A percentile compares a stretch with the other conserved stretches of the same genome.
These are phyloP conservation scores for Colostygia pectinataria DNA, from an alignment of 2,888 invertebrate species.

Conservation along the genomic window DNA sequence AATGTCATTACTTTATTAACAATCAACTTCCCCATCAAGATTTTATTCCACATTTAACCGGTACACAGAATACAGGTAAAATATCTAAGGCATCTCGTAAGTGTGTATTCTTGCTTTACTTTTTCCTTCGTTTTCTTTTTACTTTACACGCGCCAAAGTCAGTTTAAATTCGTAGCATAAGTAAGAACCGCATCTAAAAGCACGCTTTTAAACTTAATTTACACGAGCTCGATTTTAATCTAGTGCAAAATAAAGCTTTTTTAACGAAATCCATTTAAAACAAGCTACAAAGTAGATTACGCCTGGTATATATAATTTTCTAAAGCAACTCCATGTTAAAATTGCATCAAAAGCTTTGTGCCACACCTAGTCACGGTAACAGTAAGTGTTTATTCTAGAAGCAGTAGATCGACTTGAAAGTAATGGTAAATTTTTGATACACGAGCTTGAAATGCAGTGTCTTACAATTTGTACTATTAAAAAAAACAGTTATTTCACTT, in stretches of 20 bases:
- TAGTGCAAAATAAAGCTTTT: conserved; percentile 35
- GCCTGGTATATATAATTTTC: conserved; percentile 40
- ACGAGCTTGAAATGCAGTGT: no score
- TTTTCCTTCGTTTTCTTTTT: neutral
- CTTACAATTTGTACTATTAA: no score
- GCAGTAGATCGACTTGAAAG: neutral
- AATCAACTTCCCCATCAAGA: no score
- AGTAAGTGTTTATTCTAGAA: neutral
- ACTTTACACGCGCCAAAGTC: neutral
- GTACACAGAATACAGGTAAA: no score
- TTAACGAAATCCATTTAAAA: conserved; percentile 35
- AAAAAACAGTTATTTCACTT: no score
- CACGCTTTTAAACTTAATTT: conserved; percentile 33
- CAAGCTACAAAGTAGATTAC: conserved; percentile 43
- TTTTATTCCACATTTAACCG: no score
- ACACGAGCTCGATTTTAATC: conserved; percentile 35
- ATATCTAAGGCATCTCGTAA: neutral
- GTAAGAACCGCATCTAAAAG: conserved; percentile 26
- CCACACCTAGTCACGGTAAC: conserved; percentile 35
- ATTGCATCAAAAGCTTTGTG: conserved; percentile 49
- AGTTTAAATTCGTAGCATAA: conserved; percentile 13
- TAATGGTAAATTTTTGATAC: no score
- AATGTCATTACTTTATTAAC: no score
- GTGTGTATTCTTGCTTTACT: neutral
- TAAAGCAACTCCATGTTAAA: conserved; percentile 40